These are phyloP conservation scores for Eufriesea mexicana DNA, from an alignment of 1,140 invertebrate species.

Conservation along the genomic window DNA sequence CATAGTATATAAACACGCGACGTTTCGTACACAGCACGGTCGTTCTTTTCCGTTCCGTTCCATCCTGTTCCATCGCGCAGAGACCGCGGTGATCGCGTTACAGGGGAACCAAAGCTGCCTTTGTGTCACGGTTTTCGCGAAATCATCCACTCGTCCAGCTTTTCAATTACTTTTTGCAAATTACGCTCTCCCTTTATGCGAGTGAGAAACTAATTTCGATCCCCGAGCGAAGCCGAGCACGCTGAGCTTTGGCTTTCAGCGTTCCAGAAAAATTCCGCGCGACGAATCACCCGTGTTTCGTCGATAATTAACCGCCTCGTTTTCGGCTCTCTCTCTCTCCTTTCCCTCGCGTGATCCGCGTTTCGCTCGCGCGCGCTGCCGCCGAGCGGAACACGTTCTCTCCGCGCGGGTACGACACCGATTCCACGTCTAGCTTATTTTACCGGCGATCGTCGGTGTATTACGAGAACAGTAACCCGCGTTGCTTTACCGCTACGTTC, in stretches of 20 bases:
- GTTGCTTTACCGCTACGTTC: background rate
- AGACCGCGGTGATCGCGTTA: conserved; percentile 5
- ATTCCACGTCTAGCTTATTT: background rate
- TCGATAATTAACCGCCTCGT: background rate
- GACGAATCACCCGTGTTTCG: background rate
- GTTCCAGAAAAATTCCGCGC: background rate
- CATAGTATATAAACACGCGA: no score
- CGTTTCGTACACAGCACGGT: background rate
- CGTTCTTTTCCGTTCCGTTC: background rate
- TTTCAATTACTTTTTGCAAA: conserved; percentile 26
- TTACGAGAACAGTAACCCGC: background rate
- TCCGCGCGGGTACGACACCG: background rate
- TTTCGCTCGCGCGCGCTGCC: no score
- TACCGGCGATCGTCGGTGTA: background rate
- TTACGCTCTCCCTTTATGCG: conserved; percentile 1
- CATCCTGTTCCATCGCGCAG: background rate
- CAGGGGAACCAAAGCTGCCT: background rate
- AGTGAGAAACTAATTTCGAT: conserved; percentile 5
- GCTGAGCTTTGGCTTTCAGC: background rate
- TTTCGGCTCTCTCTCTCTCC: background rate
- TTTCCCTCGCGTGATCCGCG: no score
- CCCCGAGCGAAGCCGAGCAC: background rate
- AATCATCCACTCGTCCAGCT: background rate
- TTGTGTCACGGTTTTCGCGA: background rate
- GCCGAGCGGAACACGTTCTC: no score